Base-by-base conservation (phyloP, 2,888 invertebrate species). In the Ommatoiulus sabulosus region DNA sequence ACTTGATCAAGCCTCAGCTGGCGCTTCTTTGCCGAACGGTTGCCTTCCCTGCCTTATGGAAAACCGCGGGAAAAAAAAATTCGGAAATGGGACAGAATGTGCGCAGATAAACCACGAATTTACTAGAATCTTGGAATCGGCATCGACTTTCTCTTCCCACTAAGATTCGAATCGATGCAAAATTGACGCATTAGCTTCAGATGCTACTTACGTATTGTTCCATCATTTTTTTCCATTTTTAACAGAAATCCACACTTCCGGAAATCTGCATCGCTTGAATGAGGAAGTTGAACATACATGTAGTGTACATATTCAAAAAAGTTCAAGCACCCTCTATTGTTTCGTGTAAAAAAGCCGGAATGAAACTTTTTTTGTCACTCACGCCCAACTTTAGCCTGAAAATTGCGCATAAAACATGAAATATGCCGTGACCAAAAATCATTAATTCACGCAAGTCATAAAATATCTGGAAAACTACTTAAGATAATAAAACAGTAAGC, bases 271-370 rank as follows among this genome's bases (percentile, higher is more conserved):
- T 6, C 12, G n/a, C 17, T 63, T 63, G 17, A 63, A 63, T 20
- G n/a, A 63, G 63, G 17, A 63, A 63, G 63, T 63, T 17, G 17
- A 5, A 20, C 63, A n/a, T 63, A 63, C 3, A 35, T 35, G 35
- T n/a, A n/a, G n/a, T n/a, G n/a, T 35, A 35, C 35, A n/a, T 63
- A 63, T n/a, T n/a, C 3, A 24, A 72, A 35, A 72, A 72, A 72
- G 72, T 72, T 72, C 72, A 72, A 24, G 72, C 72, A 72, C 72
- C 72, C 10, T 72, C 20, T 24, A 72, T 72, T 72, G 72, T 72
- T 72, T 72, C 20, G 72, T 72, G 20, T 20, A 8, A 72, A 72
- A 72, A 20, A 72, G 15, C 8, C 24, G 10, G 72, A 20, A 72
- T 20, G 8, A 5, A 24, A 20, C 20, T 6, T 24, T 72, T 48